Evolutionary conservation across 2,797 vertebrate species (phyloP).

Genomic region (Alectoris magna): DNA sequence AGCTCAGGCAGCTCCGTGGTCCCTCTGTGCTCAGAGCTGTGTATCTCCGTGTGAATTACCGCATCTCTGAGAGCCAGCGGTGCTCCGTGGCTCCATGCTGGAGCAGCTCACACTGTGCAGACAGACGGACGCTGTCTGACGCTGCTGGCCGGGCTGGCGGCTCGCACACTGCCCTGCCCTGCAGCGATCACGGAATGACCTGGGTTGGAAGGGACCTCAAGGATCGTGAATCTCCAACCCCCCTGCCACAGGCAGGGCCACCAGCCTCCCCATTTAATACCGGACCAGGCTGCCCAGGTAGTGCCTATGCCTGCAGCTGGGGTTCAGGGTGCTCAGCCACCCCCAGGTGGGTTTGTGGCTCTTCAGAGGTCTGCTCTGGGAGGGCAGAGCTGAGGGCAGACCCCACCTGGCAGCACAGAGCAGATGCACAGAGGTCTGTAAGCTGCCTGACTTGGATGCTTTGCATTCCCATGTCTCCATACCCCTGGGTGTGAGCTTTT

Average conservation of each 20-base stretch:
- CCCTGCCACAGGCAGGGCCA: too few species aligned
- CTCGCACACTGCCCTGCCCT: background rate
- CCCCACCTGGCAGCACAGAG: background rate
- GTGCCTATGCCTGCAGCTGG: background rate
- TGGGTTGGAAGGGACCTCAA: too few species aligned
- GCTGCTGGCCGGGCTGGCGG: background rate
- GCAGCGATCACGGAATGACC: background rate
- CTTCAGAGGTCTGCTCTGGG: background rate
- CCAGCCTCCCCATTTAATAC: too few species aligned
- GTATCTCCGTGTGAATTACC: background rate
- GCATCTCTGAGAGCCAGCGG: accelerated
- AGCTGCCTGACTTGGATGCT: background rate
- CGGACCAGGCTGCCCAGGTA: background rate
- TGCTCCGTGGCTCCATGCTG: accelerated
- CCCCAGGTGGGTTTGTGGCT: background rate
- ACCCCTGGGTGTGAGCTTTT: background rate
- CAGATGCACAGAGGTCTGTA: background rate
- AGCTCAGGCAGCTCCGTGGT: background rate
- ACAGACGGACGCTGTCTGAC: background rate
- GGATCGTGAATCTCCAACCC: too few species aligned
- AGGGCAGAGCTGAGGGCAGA: background rate
- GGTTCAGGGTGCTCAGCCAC: background rate
- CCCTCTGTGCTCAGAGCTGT: background rate
- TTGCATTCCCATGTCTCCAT: background rate
- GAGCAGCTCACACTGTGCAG: too few species aligned